A percentile compares a stretch with the other conserved stretches of the same genome.
Evolutionary conservation across 30 jellyfish, hydroid and myxozoan species (phyloP).

Genomic region (Aurelia aurita complex sp. Pacific): DNA sequence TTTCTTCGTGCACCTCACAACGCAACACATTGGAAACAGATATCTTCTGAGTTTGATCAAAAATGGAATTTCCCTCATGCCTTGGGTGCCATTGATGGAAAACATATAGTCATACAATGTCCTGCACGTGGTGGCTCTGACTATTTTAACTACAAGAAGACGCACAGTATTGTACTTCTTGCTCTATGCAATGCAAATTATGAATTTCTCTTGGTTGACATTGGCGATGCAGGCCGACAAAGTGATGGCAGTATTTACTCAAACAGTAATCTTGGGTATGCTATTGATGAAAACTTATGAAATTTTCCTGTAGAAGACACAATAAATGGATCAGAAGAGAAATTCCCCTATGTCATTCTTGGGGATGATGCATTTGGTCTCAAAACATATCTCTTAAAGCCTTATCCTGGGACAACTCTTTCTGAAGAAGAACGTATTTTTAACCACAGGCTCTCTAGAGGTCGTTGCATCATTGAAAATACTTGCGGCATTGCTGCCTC

Average conservation of each 20-base stretch:
- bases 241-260: slow-evolving; percentile 57
- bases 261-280: slow-evolving; percentile 45
- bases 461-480: slow-evolving; percentile 29
- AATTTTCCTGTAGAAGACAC: slow-evolving; percentile 4
- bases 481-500: slow-evolving; percentile 42
- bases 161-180: slow-evolving; percentile 62
- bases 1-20: slow-evolving; percentile 28
- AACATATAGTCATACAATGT: slow-evolving; percentile 70
- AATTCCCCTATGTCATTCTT: slow-evolving; percentile 13
- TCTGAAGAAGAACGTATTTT: slow-evolving; percentile 21
- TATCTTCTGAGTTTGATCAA: slow-evolving; percentile 33
- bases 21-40: slow-evolving; percentile 29
- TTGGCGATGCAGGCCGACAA: slow-evolving; percentile 51
- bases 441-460: slow-evolving; percentile 34
- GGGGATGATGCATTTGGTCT: slow-evolving; percentile 29
- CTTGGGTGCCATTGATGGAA: slow-evolving; percentile 66
- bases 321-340: slow-evolving; percentile 9
- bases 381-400: slow-evolving; percentile 59
- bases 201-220: slow-evolving; percentile 40
- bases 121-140: slow-evolving; percentile 63
- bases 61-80: slow-evolving; percentile 72
- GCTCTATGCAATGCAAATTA: slow-evolving; percentile 37
- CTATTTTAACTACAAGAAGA: slow-evolving; percentile 40
- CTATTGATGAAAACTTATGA: slow-evolving; percentile 19
- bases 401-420: slow-evolving; percentile 44